A percentile compares a stretch with the other conserved stretches of the same genome.
Evolutionary conservation across 2,888 invertebrate species (phyloP).

Genomic region (Melikaiella ostensackeni): DNA sequence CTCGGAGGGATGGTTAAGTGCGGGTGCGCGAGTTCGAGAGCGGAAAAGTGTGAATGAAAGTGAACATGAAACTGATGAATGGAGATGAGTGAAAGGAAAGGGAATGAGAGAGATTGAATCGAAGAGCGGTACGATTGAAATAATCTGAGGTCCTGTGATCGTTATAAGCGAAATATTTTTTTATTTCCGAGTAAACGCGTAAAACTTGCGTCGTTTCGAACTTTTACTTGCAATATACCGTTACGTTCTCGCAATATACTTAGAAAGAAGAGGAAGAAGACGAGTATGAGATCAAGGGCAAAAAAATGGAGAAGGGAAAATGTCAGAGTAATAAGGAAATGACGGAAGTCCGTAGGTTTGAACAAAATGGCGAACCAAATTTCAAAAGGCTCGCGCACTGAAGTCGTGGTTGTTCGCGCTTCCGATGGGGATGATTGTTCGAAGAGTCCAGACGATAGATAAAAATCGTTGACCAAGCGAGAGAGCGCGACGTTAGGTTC

Average conservation of each 20-base stretch:
- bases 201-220: slow-evolving; percentile 72
- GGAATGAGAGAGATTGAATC: slow-evolving; percentile 61
- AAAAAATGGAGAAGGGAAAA: slow-evolving; percentile 54
- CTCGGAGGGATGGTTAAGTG: slow-evolving; percentile 32
- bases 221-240: slow-evolving; percentile 77
- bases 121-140: slow-evolving; percentile 70
- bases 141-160: slow-evolving; percentile 78
- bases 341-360: slow-evolving; percentile 60
- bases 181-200: slow-evolving; percentile 75
- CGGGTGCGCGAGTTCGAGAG: slow-evolving; percentile 52
- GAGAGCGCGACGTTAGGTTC: slow-evolving; percentile 53
- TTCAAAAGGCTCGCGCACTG: slow-evolving; percentile 52
- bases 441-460: slow-evolving; percentile 54
- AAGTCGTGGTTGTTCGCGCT: slow-evolving; percentile 65
- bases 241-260: slow-evolving; percentile 78
- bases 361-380: slow-evolving; percentile 50
- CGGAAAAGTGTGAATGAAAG: slow-evolving; percentile 57
- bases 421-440: slow-evolving; percentile 67
- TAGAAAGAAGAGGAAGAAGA: slow-evolving; percentile 66
- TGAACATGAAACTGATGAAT: slow-evolving; percentile 53
- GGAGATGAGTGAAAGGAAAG: slow-evolving; percentile 49
- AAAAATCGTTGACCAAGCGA: slow-evolving; percentile 48
- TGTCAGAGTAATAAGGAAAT: slow-evolving; percentile 50
- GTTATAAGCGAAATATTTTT: slow-evolving; percentile 77
- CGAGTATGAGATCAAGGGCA: slow-evolving; percentile 61